A percentile compares a stretch with the other conserved stretches of the same genome.
phyloP scores from a whole-genome alignment of 2,113 vertebrate genomes.

The Clarias gariepinus region DNA sequence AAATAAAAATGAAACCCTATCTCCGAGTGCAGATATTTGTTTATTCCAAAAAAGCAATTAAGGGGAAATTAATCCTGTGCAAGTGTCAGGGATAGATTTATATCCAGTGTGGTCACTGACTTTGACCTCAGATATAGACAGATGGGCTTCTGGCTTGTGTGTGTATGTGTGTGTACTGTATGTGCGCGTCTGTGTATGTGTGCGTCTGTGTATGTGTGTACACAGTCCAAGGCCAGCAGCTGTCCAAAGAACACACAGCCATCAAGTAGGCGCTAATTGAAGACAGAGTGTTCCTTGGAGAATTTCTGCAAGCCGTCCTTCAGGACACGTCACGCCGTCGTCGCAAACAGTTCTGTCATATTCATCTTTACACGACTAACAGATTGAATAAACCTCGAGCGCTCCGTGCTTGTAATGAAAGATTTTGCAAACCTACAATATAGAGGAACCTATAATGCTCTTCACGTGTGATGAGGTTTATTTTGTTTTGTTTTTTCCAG shows the following conservation, averaged over 20 bases:
- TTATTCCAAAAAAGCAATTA: neutral
- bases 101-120: conserved; percentile 27
- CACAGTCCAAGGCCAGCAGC: conserved; percentile 41
- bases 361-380: conserved; percentile 1
- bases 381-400: conserved; percentile 6
- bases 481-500: neutral
- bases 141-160: conserved; percentile 43
- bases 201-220: conserved; percentile 21
- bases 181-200: conserved; percentile 2
- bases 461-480: neutral
- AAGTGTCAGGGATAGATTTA: conserved; percentile 3
- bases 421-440: too few species aligned
- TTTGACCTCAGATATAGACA: conserved; percentile 61
- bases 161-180: neutral
- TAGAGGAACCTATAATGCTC: neutral
- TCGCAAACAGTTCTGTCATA: neutral
- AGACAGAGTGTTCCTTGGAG: conserved; percentile 13
- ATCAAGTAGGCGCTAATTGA: conserved; percentile 37
- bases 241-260: conserved; percentile 35
- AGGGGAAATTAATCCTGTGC: neutral
- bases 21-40: neutral
- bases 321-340: conserved; percentile 20
- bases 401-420: neutral
- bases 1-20: neutral
- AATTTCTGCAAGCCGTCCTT: neutral